Base-by-base conservation (phyloP, 2,797 vertebrate species). In the Kryptopterus vitreolus region DNA sequence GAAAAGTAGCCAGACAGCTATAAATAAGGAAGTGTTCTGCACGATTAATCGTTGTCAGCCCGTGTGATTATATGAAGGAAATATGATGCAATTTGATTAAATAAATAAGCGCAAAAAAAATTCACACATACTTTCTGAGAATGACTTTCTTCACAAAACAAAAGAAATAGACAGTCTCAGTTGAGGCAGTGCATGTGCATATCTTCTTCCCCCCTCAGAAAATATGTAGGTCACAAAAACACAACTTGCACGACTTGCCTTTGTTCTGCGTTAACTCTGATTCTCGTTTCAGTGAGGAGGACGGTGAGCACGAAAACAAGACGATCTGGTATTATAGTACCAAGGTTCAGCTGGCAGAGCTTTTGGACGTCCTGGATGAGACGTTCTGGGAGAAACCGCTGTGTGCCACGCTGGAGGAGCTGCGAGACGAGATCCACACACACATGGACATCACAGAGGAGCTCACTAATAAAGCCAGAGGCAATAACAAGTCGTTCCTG, bases 321-420 rank as follows among this genome's bases (percentile, higher is more conserved):
- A 93, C 93, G 90, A 96, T 97, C 89, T 98, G 97, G 97, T 99
- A 99, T 92, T 99, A 96, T 88, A 99, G 96, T 92, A 96, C 96
- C 85, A 97, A 96, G 89, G 94, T 97, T 76, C 97, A 99, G 88
- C 91, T 99, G 81, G 95, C 95, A 69, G 97, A 98, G 86, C 89
- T 99, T 84, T 94, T 96, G 77, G 95, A 97, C 71, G 89, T 93
- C 87, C 87, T 98, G 89, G 96, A 99, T 91, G 96, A 95, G 88
- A 93, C 94, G 77, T 95, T 94, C 87, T 99, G 96, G 96, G 97
- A 99, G 92, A 92, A 91, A 20, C 96, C 98, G 78, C 92, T 99
- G 85, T 95, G 93, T 76, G 92, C 92, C 87, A 94, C 94, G 35
- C 91, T 99, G 24, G 96, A 98, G 62, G 97, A 98, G 89, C 95